phyloP scores from a whole-genome alignment of 2,797 vertebrate species.

The Pantherophis vulpinus region DNA sequence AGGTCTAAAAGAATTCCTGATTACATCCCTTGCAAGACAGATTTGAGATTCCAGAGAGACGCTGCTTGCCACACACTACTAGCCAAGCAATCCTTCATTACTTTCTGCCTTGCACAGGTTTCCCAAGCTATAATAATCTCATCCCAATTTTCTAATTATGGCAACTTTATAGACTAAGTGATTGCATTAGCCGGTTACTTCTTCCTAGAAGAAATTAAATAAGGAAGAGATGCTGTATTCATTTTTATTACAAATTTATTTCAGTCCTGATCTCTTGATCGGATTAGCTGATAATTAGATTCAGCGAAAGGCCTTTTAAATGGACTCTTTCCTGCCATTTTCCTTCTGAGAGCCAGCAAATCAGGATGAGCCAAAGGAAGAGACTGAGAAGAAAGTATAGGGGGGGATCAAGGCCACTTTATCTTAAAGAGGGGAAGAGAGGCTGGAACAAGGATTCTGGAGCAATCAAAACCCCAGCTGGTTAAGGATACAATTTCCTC shows the following conservation, averaged over 20 bases:
- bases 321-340: slow-evolving; percentile 25
- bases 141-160: slow-evolving; percentile 50
- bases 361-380: slow-evolving; percentile 33
- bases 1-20: background rate
- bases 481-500: background rate
- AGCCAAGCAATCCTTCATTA: slow-evolving; percentile 16
- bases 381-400: background rate
- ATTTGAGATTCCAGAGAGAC: background rate
- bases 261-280: slow-evolving; percentile 57
- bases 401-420: background rate
- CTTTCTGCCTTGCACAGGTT: slow-evolving; percentile 19
- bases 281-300: slow-evolving; percentile 63
- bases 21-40: background rate
- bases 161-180: slow-evolving; percentile 42
- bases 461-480: background rate
- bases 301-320: slow-evolving; percentile 36
- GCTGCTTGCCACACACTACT: background rate
- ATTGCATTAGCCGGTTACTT: slow-evolving; percentile 55
- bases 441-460: background rate
- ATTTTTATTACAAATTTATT: slow-evolving; percentile 61
- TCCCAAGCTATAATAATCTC: slow-evolving; percentile 19
- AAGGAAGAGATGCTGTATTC: slow-evolving; percentile 51
- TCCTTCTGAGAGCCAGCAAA: slow-evolving; percentile 45
- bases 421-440: background rate
- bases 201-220: slow-evolving; percentile 63